Conservation (phyloP, 2,797 vertebrate species). For the Rhabdophis nuchalis region DNA sequence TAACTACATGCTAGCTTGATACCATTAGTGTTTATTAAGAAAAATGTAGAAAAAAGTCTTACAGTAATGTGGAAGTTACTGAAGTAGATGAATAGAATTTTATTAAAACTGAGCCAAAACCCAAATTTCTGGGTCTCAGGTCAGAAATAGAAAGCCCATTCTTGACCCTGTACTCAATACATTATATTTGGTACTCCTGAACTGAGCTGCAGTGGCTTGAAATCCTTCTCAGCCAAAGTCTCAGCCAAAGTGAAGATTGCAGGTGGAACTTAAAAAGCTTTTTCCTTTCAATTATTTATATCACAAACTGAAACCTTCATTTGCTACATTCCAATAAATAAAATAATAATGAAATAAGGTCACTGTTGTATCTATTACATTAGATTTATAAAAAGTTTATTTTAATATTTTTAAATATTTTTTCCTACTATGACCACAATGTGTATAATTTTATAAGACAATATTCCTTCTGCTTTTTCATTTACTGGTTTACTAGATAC, state of each 20-base stretch:
- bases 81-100: not conserved
- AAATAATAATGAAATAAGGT: not conserved
- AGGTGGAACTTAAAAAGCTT: not conserved
- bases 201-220: not conserved
- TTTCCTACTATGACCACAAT: not conserved
- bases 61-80: not conserved
- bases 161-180: not conserved
- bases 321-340: not conserved
- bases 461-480: not conserved
- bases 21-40: not conserved
- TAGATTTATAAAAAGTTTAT: not conserved
- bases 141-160: not conserved
- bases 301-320: not conserved
- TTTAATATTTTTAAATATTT: not conserved
- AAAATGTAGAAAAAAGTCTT: not conserved
- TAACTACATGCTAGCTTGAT: not conserved
- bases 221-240: not conserved
- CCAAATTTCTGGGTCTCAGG: not conserved
- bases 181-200: not conserved
- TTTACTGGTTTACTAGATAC: not conserved
- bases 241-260: not conserved
- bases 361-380: not conserved
- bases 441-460: not conserved
- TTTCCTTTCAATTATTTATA: not conserved
- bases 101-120: not conserved